Base-by-base conservation (phyloP, 2,113 vertebrate genomes). In the Microtus montanus region DNA sequence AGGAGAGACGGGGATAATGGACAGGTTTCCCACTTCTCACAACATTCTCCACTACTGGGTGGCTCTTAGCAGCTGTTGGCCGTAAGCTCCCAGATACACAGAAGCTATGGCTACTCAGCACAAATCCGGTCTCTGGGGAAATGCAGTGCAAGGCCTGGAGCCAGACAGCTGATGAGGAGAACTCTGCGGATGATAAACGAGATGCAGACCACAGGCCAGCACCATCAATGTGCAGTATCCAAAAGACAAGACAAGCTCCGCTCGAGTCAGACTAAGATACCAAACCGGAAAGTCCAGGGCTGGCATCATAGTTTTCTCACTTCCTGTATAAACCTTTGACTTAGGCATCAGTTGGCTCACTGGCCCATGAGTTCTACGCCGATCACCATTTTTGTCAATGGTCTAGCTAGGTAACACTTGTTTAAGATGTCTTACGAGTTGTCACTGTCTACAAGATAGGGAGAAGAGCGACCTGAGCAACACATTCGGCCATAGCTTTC, bases 51-150 rank as follows among this genome's bases (percentile, higher is more conserved):
- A 30, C 47, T 52, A 44, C 30, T 33, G 88, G n/a, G 84, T 52
- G 38, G 44, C 66, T 85, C 22, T 22, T 24, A 66, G 61, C 93
- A 97, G 94, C 96, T 86, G 93, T 33, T 86, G 41, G 84, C 54
- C 80, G 0, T 41, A 44, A 64, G 71, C 80, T 49, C 24, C 71
- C 6, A n/a, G 47, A 75, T 28, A 13, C 1, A 26, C 5, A 26
- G 52, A 77, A 49, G 89, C 74, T 87, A 73, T 64, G 28, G 58
- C 17, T 68, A 35, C 68, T 47, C 74, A 44, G 1, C n/a, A 75
- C n/a, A 61, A 73, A 90, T 38, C 22, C 35, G 2, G 3, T 83
- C 74, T 10, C 74, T 54, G 80, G 80, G 79, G 41, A 80, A 63
- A 10, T 11, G 28, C 44, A 58, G 61, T n/a, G 74, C 78, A 68